Percentiles rank a stretch among this genome's conserved stretches.
These are phyloP conservation scores for Folsomia candida DNA, from an alignment of 2,888 invertebrate genomes.

Conservation along the genomic window DNA sequence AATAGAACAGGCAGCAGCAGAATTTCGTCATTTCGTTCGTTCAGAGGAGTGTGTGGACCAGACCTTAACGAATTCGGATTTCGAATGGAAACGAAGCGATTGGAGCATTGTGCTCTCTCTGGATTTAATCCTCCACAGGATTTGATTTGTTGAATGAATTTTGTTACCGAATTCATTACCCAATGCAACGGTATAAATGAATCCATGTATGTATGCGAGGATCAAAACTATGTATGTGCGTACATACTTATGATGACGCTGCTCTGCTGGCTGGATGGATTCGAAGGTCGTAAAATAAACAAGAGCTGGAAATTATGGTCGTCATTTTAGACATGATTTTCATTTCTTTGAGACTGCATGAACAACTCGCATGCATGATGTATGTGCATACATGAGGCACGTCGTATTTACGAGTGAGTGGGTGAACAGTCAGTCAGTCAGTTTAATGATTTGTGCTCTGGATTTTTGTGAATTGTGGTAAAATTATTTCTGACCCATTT, in stretches of 20 bases:
- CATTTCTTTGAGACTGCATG: not conserved
- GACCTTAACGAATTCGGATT: not conserved
- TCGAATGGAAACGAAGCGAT: not conserved
- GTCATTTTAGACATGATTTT: conserved; percentile 25
- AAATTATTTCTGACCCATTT: not conserved
- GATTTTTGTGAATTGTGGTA: not conserved
- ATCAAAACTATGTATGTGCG: too few relatives aligned
- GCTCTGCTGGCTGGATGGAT: not conserved
- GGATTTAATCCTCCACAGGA: not conserved
- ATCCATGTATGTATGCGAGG: not conserved
- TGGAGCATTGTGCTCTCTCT: not conserved
- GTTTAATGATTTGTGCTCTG: not conserved
- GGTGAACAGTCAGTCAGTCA: too few relatives aligned
- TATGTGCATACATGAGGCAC: not conserved
- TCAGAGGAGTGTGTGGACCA: not conserved
- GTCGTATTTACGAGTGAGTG: too few relatives aligned
- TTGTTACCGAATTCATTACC: not conserved
- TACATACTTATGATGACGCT: not conserved
- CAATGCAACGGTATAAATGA: not conserved
- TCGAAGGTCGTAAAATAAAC: not conserved
- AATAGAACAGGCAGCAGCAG: not conserved
- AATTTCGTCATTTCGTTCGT: not conserved
- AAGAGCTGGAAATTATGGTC: conserved; percentile 5
- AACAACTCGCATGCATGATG: not conserved
- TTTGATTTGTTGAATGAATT: not conserved